A percentile compares a stretch with the other conserved stretches of the same genome.
Evolutionary conservation across 2,888 invertebrate genomes (phyloP).

Genomic region (Drosophila melanosoma): DNA sequence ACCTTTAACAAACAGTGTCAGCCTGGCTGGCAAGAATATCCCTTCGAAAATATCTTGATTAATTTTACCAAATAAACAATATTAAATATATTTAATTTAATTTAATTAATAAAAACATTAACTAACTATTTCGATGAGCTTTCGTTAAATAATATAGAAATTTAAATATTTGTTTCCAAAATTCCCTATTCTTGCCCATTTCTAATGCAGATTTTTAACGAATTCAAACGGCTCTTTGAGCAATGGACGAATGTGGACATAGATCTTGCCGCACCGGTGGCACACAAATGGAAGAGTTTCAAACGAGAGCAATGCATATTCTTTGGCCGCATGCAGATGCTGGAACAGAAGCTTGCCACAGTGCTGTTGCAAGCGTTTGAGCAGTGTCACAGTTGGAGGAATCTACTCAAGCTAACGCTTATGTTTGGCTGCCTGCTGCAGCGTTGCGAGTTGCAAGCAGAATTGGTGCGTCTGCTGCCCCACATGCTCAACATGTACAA

Average conservation of each 20-base stretch:
- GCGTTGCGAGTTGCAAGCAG: slow-evolving; percentile 86
- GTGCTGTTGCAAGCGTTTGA: slow-evolving; percentile 87
- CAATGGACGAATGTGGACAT: slow-evolving; percentile 83
- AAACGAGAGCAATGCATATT: slow-evolving; percentile 86
- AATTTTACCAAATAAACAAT: not conserved
- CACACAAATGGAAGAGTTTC: slow-evolving; percentile 84
- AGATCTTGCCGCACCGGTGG: slow-evolving; percentile 68
- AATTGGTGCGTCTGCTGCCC: slow-evolving; percentile 86
- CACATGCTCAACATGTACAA: slow-evolving; percentile 85
- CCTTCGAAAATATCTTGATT: no score
- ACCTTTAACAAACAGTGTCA: not conserved
- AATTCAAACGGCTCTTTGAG: slow-evolving; percentile 82
- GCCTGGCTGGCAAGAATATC: not conserved
- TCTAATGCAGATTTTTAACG: slow-evolving; percentile 72
- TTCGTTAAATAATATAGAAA: not conserved
- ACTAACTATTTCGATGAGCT: not conserved
- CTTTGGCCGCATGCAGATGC: slow-evolving; percentile 79
- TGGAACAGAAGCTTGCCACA: slow-evolving; percentile 87
- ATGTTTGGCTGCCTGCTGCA: slow-evolving; percentile 87
- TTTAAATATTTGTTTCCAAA: not conserved
- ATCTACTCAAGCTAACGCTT: slow-evolving; percentile 85
- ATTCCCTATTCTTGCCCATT: not conserved
- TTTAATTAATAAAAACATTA: no score
- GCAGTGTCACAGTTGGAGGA: slow-evolving; percentile 87
- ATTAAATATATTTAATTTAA: no score